Conservation (phyloP, 2,888 invertebrate genomes). For the Cantharis flavilabris region DNA sequence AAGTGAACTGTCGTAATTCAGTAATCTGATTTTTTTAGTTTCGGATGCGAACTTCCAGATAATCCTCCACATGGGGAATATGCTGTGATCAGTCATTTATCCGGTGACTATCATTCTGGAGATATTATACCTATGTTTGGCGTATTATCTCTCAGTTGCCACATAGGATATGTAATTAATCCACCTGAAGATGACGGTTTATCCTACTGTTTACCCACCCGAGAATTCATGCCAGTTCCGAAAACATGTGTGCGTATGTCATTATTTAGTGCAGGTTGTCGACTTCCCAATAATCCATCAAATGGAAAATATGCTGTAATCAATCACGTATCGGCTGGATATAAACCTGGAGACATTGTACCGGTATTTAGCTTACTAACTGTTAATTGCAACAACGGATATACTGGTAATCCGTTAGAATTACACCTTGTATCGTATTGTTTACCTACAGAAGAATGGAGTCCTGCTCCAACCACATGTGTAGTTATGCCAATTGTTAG, state of each 20-base stretch:
- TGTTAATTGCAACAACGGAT: neutral
- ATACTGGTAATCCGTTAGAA: neutral
- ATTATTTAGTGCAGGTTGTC: neutral
- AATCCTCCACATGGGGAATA: slow-evolving; percentile 38
- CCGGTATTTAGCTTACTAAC: neutral
- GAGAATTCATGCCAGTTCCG: neutral
- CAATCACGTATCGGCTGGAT: neutral
- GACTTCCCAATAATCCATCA: neutral
- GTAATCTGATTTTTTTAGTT: neutral
- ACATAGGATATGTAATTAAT: neutral
- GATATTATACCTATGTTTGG: neutral
- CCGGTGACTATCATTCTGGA: neutral
- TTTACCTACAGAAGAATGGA: neutral
- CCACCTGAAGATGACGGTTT: neutral
- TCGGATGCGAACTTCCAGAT: slow-evolving; percentile 32
- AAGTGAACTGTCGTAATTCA: no score
- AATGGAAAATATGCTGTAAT: neutral
- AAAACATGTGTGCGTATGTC: neutral
- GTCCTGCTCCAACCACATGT: neutral
- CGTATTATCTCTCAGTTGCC: neutral
- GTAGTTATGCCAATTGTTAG: neutral
- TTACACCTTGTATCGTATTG: neutral
- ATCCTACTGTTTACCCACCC: neutral
- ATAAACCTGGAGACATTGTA: neutral
- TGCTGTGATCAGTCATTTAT: neutral